These are phyloP conservation scores for Apamea epomidion DNA, from an alignment of 2,888 invertebrate genomes.

Conservation along the genomic window DNA sequence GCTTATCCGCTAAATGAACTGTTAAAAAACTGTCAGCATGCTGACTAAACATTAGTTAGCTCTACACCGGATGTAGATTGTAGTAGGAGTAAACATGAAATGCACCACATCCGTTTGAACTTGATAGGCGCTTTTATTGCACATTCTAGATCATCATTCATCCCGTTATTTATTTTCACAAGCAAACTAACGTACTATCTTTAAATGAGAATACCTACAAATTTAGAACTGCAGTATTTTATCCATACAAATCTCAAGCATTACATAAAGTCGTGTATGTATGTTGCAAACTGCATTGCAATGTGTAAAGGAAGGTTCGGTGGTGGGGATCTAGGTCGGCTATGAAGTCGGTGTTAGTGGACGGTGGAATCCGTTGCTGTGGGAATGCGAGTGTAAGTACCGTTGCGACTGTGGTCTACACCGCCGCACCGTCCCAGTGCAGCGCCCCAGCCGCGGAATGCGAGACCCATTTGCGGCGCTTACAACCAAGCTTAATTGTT, in stretches of 20 bases:
- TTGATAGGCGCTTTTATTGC: slow-evolving; percentile 31
- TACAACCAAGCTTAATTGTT: slow-evolving; percentile 77
- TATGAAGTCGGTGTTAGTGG: slow-evolving; percentile 71
- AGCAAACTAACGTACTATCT: not conserved
- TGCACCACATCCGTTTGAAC: slow-evolving; percentile 48
- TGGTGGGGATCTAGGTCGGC: slow-evolving; percentile 83
- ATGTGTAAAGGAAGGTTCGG: slow-evolving; percentile 59
- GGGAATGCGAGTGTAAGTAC: slow-evolving; percentile 89
- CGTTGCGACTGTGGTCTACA: slow-evolving; percentile 84
- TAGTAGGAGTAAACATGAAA: slow-evolving; percentile 41
- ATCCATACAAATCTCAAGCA: slow-evolving; percentile 26
- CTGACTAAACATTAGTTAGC: slow-evolving; percentile 43
- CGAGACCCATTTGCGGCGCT: slow-evolving; percentile 87
- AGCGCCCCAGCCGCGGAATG: slow-evolving; percentile 83
- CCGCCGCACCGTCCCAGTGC: slow-evolving; percentile 63
- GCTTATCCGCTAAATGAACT: slow-evolving; percentile 18
- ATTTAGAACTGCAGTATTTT: slow-evolving; percentile 7
- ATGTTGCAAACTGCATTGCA: slow-evolving; percentile 53
- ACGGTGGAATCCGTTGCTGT: slow-evolving; percentile 87
- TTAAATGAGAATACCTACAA: not conserved
- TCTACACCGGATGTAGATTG: slow-evolving; percentile 57
- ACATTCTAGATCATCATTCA: slow-evolving; percentile 3
- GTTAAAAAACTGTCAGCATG: slow-evolving; percentile 32
- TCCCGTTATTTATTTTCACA: not conserved
- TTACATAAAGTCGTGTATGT: slow-evolving; percentile 49